A percentile compares a stretch with the other conserved stretches of the same genome.
Evolutionary conservation across 37 sponge, comb jelly and placozoan genomes (phyloP).

Genomic region (Cliona cf. orientalis): DNA sequence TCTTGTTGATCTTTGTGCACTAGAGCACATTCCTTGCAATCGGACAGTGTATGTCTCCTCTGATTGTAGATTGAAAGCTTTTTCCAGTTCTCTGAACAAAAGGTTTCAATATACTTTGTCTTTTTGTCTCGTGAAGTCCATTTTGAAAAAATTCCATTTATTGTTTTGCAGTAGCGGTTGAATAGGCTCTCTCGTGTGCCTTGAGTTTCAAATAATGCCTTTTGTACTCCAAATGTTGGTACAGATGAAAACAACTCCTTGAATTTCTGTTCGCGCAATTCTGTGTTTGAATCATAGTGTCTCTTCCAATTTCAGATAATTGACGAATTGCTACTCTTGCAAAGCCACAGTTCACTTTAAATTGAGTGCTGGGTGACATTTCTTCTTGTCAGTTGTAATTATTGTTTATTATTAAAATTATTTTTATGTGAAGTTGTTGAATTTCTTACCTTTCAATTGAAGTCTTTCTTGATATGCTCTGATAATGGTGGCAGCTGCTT

Average conservation of each 20-base stretch:
- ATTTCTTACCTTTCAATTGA: too few species aligned
- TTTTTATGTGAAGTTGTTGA: too few species aligned
- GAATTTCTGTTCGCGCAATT: background rate
- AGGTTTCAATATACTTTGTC: background rate
- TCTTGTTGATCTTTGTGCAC: too few species aligned
- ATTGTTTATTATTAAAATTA: too few species aligned
- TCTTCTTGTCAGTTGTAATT: too few species aligned
- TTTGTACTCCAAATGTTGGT: background rate
- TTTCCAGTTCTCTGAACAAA: background rate
- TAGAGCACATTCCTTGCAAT: constrained; percentile 12
- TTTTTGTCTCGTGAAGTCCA: background rate
- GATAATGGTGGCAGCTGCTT: too few species aligned
- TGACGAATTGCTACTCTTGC: background rate
- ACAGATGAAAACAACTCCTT: background rate
- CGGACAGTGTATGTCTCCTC: background rate
- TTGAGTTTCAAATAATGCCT: background rate
- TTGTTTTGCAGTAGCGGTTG: background rate
- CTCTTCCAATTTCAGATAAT: background rate
- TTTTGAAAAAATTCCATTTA: background rate
- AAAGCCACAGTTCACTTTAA: background rate
- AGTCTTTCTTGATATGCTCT: too few species aligned
- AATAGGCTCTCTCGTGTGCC: background rate
- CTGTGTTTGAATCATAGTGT: background rate
- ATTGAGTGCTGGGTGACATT: too few species aligned
- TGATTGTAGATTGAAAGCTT: background rate